Evolutionary conservation across 2,888 invertebrate species (phyloP).

Genomic region (Limnephilus marmoratus): DNA sequence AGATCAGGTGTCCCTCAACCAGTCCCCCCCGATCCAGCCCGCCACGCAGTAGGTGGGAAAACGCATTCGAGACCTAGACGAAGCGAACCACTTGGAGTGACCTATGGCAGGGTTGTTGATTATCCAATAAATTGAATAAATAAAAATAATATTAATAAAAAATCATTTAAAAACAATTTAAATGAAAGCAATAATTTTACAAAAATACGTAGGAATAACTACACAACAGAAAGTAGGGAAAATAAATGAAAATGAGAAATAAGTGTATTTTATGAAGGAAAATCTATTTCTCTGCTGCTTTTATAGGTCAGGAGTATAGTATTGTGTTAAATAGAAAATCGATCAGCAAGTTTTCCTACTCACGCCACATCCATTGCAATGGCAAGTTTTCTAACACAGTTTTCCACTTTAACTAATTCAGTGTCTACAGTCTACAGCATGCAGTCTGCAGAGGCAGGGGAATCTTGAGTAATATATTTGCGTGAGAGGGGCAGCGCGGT

Average conservation of each 20-base stretch:
- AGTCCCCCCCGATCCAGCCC: too few relatives aligned
- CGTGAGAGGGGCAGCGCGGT: neutral
- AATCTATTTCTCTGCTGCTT: neutral
- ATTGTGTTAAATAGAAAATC: neutral
- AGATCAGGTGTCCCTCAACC: too few relatives aligned
- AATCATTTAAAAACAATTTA: too few relatives aligned
- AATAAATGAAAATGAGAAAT: neutral
- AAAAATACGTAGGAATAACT: too few relatives aligned
- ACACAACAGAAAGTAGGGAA: neutral
- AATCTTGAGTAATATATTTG: constrained; percentile 32
- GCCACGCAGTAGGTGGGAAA: too few relatives aligned
- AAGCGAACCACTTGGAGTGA: too few relatives aligned
- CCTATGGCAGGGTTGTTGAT: too few relatives aligned
- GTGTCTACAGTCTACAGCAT: neutral
- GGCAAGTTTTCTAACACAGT: neutral
- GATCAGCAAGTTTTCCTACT: neutral
- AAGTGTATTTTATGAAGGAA: neutral
- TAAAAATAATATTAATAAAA: too few relatives aligned
- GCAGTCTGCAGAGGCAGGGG: neutral
- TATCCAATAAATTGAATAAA: too few relatives aligned
- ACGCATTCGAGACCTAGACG: too few relatives aligned
- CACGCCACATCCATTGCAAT: neutral
- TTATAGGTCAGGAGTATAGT: neutral
- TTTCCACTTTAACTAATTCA: constrained; percentile 19
- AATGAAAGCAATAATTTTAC: too few relatives aligned